Evolutionary conservation across 2,797 vertebrate species (phyloP), one percentile per base, ranked within the genome.

Genomic region (Syndactyla subalaris): DNA sequence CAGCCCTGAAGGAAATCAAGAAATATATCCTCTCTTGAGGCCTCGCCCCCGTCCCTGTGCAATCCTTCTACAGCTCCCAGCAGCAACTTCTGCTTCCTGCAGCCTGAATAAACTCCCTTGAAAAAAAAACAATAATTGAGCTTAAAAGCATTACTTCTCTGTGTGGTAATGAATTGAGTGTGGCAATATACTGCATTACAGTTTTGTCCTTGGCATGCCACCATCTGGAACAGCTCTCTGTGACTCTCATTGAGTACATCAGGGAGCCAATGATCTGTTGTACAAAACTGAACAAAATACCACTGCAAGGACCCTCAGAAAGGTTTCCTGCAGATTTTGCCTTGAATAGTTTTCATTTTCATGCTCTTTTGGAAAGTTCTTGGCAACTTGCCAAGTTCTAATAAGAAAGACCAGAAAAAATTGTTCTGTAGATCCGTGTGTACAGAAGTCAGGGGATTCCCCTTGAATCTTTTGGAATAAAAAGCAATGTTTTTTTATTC

Each of bases 1-100:
- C 95, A 97, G 88, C 83, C 91, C 94, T 97, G 94, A 95, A 96
- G 88, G 96, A 96, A 94, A 96, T 96, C 93, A 94, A 94, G 95
- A 96, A 96, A 93, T 95, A 95, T 93, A 97, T 96, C 91, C 93
- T 96, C 95, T 96, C 96, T 75, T 63, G 94, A 96, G 96, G 91
- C 92, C 73, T 97, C 83, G 41, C 95, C 93, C 91, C 96, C 91
- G 3, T 95, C 94, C 91, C 91, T 75, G 45, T 85, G 80, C 85
- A 86, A n/a, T 93, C 83, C 79, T 94, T 92, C 89, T 84, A 45
- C 94, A 90, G 79, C 83, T 96, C 93, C 92, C 95, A 96, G 89
- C 89, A 96, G 92, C 79, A 94, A 78, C 74, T 94, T 84, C 87
- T 94, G 85, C 93, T 96, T 96, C 95, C 95, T 96, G 94, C 80